phyloP scores from a whole-genome alignment of 2,888 invertebrate species.

The Sipunculus nudus region DNA sequence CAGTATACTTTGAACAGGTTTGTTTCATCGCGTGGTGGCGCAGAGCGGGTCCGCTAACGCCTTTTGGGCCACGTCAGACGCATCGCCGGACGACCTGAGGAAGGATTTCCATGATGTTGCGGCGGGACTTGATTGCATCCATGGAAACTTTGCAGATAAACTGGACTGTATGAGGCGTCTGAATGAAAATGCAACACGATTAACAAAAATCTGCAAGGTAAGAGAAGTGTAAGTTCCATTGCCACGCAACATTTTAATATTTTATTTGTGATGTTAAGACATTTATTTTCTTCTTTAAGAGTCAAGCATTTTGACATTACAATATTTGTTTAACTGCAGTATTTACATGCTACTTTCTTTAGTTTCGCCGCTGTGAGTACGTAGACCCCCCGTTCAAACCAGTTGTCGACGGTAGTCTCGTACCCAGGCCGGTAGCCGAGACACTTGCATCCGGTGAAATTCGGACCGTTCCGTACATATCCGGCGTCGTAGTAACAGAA shows the following conservation, averaged over 20 bases:
- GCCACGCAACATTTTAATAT: too few species aligned
- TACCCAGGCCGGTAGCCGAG: constrained; percentile 5
- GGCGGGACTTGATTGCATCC: constrained; percentile 6
- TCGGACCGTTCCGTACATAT: constrained; percentile 30
- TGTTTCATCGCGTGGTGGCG: constrained; percentile 45
- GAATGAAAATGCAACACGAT: too few species aligned
- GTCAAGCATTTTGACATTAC: too few species aligned
- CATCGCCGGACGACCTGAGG: not conserved
- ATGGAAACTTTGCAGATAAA: too few species aligned
- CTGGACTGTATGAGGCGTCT: too few species aligned
- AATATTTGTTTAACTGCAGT: too few species aligned
- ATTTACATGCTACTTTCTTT: too few species aligned
- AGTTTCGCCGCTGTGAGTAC: constrained; percentile 23
- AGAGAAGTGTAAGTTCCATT: too few species aligned
- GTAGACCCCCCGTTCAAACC: constrained; percentile 38
- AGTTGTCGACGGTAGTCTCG: constrained; percentile 21
- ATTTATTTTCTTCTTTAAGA: too few species aligned
- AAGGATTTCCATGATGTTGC: constrained; percentile 13
- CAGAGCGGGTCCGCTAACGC: constrained; percentile 45
- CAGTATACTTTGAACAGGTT: too few species aligned
- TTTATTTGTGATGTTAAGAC: too few species aligned
- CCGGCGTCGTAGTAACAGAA: constrained; percentile 36
- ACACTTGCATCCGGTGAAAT: constrained; percentile 2
- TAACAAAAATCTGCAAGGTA: too few species aligned
- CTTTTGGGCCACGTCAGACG: constrained; percentile 31